Evolutionary conservation across 2,888 invertebrate species (phyloP).

Genomic region (Herminia tarsipennalis): DNA sequence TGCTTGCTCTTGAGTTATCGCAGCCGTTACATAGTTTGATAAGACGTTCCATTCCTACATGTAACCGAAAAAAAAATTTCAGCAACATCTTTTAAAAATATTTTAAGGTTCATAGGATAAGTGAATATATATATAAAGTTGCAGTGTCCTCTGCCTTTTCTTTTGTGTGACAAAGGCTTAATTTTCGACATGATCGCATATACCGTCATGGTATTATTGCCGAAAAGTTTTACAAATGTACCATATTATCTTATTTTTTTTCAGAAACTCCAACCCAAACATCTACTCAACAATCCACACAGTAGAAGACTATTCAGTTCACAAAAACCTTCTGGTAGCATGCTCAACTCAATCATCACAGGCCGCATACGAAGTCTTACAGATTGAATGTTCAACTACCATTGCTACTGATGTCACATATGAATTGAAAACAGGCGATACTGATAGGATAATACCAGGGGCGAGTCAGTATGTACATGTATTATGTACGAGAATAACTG

Average conservation of each 20-base stretch:
- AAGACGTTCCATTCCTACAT: too few relatives aligned
- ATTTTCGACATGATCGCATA: too few relatives aligned
- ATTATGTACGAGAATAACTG: slow-evolving; percentile 68
- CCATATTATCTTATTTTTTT: background rate
- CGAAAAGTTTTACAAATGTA: too few relatives aligned
- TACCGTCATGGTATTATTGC: too few relatives aligned
- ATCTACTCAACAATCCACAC: slow-evolving; percentile 59
- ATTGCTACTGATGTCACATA: slow-evolving; percentile 65
- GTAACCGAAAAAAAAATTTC: too few relatives aligned
- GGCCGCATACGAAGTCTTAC: slow-evolving; percentile 73
- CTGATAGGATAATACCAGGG: slow-evolving; percentile 61
- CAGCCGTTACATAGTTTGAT: too few relatives aligned
- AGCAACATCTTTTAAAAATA: too few relatives aligned
- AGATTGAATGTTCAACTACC: slow-evolving; percentile 70
- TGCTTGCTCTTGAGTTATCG: too few relatives aligned
- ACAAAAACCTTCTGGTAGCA: slow-evolving; percentile 73
- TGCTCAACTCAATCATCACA: slow-evolving; percentile 71
- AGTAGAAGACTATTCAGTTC: slow-evolving; percentile 66
- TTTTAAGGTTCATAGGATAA: too few relatives aligned
- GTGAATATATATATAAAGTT: too few relatives aligned
- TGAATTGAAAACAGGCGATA: slow-evolving; percentile 67
- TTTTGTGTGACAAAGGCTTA: too few relatives aligned
- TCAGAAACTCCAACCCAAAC: slow-evolving; percentile 62
- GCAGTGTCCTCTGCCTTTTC: too few relatives aligned
- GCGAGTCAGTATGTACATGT: slow-evolving; percentile 75